Conservation (phyloP, 2,888 invertebrate genomes). For the Hydropsyche betteni region DNA sequence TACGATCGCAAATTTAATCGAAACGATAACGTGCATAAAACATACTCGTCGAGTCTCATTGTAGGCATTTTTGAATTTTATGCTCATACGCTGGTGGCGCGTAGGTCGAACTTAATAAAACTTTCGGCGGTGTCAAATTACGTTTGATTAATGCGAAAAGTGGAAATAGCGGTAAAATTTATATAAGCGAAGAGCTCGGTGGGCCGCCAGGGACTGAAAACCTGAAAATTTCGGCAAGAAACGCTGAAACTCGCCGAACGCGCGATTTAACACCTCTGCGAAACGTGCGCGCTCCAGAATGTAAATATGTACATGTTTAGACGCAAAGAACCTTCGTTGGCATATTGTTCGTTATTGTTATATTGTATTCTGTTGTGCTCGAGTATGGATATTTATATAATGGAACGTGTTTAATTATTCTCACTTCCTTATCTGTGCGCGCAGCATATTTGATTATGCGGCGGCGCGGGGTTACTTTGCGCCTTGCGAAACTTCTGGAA, state of each 20-base stretch:
- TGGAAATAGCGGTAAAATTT: conserved; percentile 41
- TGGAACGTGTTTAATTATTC: too few relatives aligned
- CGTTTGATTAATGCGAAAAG: conserved; percentile 51
- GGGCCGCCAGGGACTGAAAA: conserved; percentile 1
- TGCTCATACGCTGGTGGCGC: neutral
- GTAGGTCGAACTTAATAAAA: conserved; percentile 47
- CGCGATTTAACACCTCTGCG: too few relatives aligned
- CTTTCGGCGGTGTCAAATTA: conserved; percentile 50
- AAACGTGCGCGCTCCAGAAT: too few relatives aligned
- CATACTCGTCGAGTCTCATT: too few relatives aligned
- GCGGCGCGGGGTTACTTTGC: too few relatives aligned
- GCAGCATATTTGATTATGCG: too few relatives aligned
- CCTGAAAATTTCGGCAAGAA: conserved; percentile 30
- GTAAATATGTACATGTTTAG: conserved; percentile 10
- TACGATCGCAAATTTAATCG: neutral
- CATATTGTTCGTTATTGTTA: conserved; percentile 3
- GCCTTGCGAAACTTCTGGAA: too few relatives aligned
- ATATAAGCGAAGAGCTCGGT: conserved; percentile 42
- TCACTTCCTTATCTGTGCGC: too few relatives aligned
- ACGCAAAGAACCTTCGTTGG: too few relatives aligned
- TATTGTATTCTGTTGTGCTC: neutral
- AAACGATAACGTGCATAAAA: too few relatives aligned
- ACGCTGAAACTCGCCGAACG: neutral
- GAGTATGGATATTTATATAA: too few relatives aligned
- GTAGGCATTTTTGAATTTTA: too few relatives aligned